Evolutionary conservation across 2,113 vertebrate species (phyloP), one percentile per base, ranked within the genome.

Genomic region (Cardinalis cardinalis): DNA sequence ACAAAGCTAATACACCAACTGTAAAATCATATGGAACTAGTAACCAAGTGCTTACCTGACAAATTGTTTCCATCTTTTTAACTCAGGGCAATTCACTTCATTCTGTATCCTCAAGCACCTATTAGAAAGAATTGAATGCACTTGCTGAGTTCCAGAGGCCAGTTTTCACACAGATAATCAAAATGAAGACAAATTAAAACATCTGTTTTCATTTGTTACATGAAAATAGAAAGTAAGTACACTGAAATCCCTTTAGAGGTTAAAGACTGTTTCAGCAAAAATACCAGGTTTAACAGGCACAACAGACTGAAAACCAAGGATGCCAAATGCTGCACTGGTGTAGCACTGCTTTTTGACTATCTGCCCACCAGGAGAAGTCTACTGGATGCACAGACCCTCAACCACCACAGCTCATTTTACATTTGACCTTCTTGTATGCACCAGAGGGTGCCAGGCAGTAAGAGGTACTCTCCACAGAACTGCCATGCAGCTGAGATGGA

Each of bases 261-360:
- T 58, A 11, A 63, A 41, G 18, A 10, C 4, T 89, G 23, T 79
- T 61, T 32, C 59, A 94, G 82, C 31, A 66, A 23, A 60, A 93
- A 66, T 58, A 94, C 51, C n/a, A 85, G 43, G 59, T 73, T 73
- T 55, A 60, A 55, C 46, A 58, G 18, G 38, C 81, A 71, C 49
- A 15, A 31, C 49, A 87, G 71, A 82, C 60, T 0, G 24, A 63
- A 89, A 92, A 83, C 63, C 84, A 93, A 76, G 63, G 51, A 91
- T 80, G 75, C 89, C 46, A 41, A 69, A 53, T 0, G 0, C 84
- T 85, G 74, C 83, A 18, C 34, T 87, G 3, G 61, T 90, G 44
- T 49, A 29, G 86, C 84, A 72, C 70, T 78, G 48, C 1, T 52
- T 59, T 74, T 49, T 81, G 65, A 93, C 68, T 77, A 94, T 4